These are phyloP conservation scores for Allophyes oxyacanthae DNA, from an alignment of 2,888 invertebrate species.

Conservation along the genomic window DNA sequence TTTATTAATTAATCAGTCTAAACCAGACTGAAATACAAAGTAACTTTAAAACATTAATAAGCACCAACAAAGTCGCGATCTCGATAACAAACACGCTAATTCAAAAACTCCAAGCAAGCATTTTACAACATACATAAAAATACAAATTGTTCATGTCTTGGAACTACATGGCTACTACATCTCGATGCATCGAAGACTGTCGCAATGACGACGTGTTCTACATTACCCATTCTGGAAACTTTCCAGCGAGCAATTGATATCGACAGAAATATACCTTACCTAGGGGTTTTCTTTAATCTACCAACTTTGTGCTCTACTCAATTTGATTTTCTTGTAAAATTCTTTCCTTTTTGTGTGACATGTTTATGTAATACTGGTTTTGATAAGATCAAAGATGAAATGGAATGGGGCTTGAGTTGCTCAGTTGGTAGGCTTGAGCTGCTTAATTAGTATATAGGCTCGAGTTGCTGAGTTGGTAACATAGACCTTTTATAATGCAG, in stretches of 20 bases:
- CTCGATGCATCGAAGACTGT: slow-evolving; percentile 37
- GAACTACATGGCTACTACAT: slow-evolving; percentile 17
- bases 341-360: neutral
- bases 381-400: too few relatives aligned
- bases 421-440: too few relatives aligned
- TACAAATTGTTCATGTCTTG: slow-evolving; percentile 1
- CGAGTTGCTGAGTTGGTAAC: too few relatives aligned
- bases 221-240: slow-evolving; percentile 57
- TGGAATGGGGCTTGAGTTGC: too few relatives aligned
- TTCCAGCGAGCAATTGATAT: slow-evolving; percentile 60
- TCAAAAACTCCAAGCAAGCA: slow-evolving; percentile 9
- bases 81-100: slow-evolving; percentile 17
- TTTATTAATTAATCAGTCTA: too few relatives aligned
- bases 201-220: slow-evolving; percentile 45
- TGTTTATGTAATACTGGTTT: too few relatives aligned
- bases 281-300: slow-evolving; percentile 45
- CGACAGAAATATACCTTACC: slow-evolving; percentile 44
- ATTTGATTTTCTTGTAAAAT: slow-evolving; percentile 15
- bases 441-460: too few relatives aligned
- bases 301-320: slow-evolving; percentile 20
- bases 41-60: slow-evolving; percentile 2
- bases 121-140: slow-evolving; percentile 13
- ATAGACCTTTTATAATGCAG: too few relatives aligned
- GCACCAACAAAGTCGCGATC: neutral
- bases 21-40: neutral